Conservation (phyloP, 2,888 invertebrate species). For the Epistrophella euchroma region DNA sequence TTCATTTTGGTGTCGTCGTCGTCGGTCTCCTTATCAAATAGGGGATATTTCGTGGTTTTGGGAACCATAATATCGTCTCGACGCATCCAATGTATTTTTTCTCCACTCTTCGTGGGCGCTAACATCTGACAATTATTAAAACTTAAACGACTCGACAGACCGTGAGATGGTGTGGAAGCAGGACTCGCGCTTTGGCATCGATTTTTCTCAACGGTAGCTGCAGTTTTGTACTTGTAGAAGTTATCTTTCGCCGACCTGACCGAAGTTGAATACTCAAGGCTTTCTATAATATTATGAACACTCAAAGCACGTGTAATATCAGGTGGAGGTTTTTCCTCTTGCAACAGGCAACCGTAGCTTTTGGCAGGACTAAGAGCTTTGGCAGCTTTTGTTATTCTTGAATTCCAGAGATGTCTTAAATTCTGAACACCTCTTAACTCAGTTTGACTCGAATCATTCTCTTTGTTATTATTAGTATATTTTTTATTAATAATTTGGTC, state of each 20-base stretch:
- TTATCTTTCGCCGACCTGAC: slow-evolving; percentile 81
- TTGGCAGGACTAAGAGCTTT: slow-evolving; percentile 66
- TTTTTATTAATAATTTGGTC: slow-evolving; percentile 64
- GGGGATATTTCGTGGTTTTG: slow-evolving; percentile 35
- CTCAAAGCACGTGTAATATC: slow-evolving; percentile 80
- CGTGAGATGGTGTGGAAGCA: slow-evolving; percentile 77
- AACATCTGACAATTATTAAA: slow-evolving; percentile 78
- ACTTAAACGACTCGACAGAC: slow-evolving; percentile 45
- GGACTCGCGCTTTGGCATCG: slow-evolving; percentile 55
- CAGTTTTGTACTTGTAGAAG: slow-evolving; percentile 84
- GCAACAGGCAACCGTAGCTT: slow-evolving; percentile 71
- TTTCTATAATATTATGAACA: slow-evolving; percentile 79
- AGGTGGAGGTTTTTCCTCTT: slow-evolving; percentile 57
- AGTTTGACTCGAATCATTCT: slow-evolving; percentile 63
- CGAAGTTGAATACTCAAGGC: slow-evolving; percentile 24
- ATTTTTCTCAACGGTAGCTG: slow-evolving; percentile 77
- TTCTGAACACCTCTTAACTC: slow-evolving; percentile 83
- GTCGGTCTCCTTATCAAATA: slow-evolving; percentile 25
- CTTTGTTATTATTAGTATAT: slow-evolving; percentile 67
- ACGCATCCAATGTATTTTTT: slow-evolving; percentile 81
- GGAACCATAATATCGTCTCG: slow-evolving; percentile 78
- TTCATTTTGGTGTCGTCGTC: slow-evolving; percentile 40
- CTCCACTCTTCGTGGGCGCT: slow-evolving; percentile 76
- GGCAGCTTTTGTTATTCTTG: slow-evolving; percentile 79
- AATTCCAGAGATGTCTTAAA: slow-evolving; percentile 83